phyloP scores from a whole-genome alignment of 1,140 invertebrate species.

The Drosophila kanapiae region DNA sequence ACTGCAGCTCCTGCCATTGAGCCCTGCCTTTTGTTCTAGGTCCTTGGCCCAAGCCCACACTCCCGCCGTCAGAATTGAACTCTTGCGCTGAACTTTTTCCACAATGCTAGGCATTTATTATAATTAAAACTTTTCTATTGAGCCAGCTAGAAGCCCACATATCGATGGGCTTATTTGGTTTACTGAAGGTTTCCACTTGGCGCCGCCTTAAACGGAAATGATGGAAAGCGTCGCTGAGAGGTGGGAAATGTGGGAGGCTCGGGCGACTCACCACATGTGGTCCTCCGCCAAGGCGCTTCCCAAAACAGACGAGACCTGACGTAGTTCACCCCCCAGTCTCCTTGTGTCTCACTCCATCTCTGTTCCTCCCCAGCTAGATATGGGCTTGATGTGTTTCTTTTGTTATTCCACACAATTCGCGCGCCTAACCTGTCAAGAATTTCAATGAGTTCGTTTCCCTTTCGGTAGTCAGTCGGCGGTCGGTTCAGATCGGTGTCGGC shows the following conservation, averaged over 20 bases:
- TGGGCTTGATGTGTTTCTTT: conserved; percentile 57
- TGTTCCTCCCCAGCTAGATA: conserved; percentile 13
- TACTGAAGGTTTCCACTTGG: conserved; percentile 49
- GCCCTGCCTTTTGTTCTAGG: conserved; percentile 37
- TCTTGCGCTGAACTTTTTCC: conserved; percentile 16
- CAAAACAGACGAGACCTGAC: conserved; percentile 24
- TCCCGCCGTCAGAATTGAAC: background rate
- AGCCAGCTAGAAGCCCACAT: conserved; percentile 37
- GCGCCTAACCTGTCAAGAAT: conserved; percentile 69
- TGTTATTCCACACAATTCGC: conserved; percentile 74
- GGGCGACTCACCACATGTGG: conserved; percentile 28
- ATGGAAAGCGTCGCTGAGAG: conserved; percentile 39
- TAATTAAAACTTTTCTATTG: conserved; percentile 70
- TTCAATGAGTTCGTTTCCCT: conserved; percentile 84
- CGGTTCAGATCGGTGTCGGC: conserved; percentile 18
- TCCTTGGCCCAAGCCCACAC: conserved; percentile 22
- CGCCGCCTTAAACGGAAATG: conserved; percentile 33
- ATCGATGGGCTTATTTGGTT: conserved; percentile 43
- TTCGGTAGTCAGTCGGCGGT: conserved; percentile 66
- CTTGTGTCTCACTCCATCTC: background rate
- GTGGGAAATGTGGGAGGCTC: conserved; percentile 31
- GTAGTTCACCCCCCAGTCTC: conserved; percentile 1
- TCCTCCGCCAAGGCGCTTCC: conserved; percentile 8
- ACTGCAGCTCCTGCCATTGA: conserved; percentile 29
- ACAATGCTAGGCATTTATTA: conserved; percentile 10